These are phyloP conservation scores for Acanthis flammea DNA, from an alignment of 2,797 vertebrate species.

Conservation along the genomic window DNA sequence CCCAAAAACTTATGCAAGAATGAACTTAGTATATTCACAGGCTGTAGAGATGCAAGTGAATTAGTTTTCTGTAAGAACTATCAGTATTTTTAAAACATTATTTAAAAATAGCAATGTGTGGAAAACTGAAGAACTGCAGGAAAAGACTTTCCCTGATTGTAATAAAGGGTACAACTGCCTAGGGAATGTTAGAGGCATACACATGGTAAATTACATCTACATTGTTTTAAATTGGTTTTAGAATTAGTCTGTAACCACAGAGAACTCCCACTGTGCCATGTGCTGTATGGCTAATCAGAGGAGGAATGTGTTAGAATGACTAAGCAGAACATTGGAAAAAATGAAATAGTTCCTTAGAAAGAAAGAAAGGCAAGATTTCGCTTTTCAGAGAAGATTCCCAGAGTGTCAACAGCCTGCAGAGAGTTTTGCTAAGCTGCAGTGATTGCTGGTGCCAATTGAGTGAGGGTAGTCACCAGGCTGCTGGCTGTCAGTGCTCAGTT, in stretches of 20 bases:
- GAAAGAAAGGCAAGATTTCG: not conserved
- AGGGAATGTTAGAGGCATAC: not conserved
- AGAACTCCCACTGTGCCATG: not conserved
- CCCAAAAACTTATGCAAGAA: not conserved
- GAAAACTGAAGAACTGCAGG: not conserved
- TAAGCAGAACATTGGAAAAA: not conserved
- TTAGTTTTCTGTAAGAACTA: not conserved
- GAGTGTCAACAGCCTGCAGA: not conserved
- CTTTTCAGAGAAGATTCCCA: not conserved
- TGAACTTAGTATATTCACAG: not conserved
- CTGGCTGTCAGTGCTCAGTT: not conserved
- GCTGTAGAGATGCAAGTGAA: not conserved
- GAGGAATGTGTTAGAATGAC: not conserved
- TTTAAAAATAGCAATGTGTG: not conserved
- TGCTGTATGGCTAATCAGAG: not conserved
- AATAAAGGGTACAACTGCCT: not conserved
- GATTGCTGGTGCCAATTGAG: not conserved
- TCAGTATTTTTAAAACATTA: not conserved
- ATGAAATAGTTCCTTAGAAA: not conserved
- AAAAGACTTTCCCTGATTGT: not conserved
- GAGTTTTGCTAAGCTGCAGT: not conserved
- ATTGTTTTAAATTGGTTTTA: constrained; percentile 24
- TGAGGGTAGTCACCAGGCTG: not conserved
- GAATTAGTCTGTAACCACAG: constrained; percentile 28
- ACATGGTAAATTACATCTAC: not conserved